These are phyloP conservation scores for Crossaster papposus DNA, from an alignment of 53 echinoderm and acorn worm genomes.

Conservation along the genomic window DNA sequence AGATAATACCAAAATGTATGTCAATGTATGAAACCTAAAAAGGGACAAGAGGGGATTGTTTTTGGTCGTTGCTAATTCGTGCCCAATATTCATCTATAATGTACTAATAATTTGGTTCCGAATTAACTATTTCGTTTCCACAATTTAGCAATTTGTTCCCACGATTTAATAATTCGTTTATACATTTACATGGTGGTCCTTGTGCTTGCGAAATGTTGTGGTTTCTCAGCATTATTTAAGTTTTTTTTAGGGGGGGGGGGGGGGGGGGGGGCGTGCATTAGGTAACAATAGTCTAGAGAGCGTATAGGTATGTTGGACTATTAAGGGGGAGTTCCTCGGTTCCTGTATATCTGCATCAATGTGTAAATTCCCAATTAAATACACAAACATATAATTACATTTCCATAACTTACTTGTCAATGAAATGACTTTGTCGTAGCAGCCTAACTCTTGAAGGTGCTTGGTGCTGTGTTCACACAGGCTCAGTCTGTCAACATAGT, in stretches of 20 bases:
- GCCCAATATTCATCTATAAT: not conserved
- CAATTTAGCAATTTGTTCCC: not conserved
- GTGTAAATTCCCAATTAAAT: not conserved
- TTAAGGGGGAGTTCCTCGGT: too few relatives aligned
- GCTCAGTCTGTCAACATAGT: conserved; percentile 29
- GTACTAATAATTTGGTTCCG: not conserved
- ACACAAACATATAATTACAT: not conserved
- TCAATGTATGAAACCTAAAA: not conserved
- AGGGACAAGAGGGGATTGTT: too few relatives aligned
- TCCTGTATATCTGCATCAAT: not conserved
- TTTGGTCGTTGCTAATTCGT: not conserved
- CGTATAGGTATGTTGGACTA: too few relatives aligned
- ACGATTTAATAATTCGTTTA: too few relatives aligned
- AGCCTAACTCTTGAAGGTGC: not conserved
- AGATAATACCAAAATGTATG: not conserved
- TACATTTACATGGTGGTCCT: too few relatives aligned
- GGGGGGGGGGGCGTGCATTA: too few relatives aligned
- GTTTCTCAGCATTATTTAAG: too few relatives aligned
- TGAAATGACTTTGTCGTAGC: not conserved
- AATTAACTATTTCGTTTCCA: not conserved
- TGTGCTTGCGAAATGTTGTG: too few relatives aligned
- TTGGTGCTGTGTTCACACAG: conserved; percentile 19
- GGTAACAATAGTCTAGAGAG: too few relatives aligned
- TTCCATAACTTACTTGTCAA: conserved; percentile 5
- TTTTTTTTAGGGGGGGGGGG: too few relatives aligned